These are phyloP conservation scores for Liolophura sinensis DNA, from an alignment of 1,140 invertebrate genomes.

Conservation along the genomic window DNA sequence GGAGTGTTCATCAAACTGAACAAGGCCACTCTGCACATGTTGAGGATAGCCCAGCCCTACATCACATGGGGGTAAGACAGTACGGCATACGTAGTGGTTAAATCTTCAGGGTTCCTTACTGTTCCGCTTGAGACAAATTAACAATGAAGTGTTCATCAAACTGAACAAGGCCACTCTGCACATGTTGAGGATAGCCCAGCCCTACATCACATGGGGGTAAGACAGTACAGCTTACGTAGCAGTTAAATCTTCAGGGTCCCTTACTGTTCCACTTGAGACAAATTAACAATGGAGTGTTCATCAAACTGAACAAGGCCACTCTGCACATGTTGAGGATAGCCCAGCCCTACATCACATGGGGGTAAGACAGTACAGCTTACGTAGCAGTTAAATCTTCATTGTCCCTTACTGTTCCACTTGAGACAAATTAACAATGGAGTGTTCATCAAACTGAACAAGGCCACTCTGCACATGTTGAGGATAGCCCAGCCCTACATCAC, in stretches of 20 bases:
- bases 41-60: conserved; percentile 92
- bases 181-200: conserved; percentile 93
- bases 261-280: conserved; percentile 92
- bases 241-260: no score
- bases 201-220: conserved; percentile 93
- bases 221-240: no score
- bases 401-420: conserved; percentile 91
- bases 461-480: conserved; percentile 85
- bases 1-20: conserved; percentile 91
- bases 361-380: no score
- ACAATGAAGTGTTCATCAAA: conserved; percentile 96
- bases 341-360: conserved; percentile 97
- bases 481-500: conserved; percentile 94
- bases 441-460: conserved; percentile 84
- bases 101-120: no score
- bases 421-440: conserved; percentile 98
- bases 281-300: conserved; percentile 97
- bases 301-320: conserved; percentile 77
- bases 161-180: conserved; percentile 75
- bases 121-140: conserved; percentile 94
- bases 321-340: conserved; percentile 91
- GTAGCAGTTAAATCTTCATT: no score
- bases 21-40: conserved; percentile 79
- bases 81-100: no score
- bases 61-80: conserved; percentile 91